Evolutionary conservation across 2,113 vertebrate species (phyloP), one percentile per base, ranked within the genome.

Genomic region (Echinops telfairi): DNA sequence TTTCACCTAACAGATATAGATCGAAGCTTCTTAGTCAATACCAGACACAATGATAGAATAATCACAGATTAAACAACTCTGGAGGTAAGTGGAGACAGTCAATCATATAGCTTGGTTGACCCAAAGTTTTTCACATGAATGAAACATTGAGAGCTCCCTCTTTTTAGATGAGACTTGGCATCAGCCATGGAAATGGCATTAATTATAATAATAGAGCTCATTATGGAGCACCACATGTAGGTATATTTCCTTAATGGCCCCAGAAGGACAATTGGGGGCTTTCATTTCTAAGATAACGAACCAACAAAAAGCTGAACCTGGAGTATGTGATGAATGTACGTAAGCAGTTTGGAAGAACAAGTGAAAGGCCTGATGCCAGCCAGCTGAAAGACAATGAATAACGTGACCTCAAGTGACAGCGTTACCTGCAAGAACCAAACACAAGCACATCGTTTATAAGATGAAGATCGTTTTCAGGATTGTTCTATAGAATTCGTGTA

Each of bases 11-110:
- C 8, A 57, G 14, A 27, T 1, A 70, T 1, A 70, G 53, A n/a
- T 31, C 62, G 3, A 23, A 2, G 68, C 20, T 17, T 19, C 33
- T 40, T n/a, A 3, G 1, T 33, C 36, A 29, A 36, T 23, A 53
- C 38, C 2, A 3, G 4, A 11, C 0, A 23, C 15, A 43, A 0
- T 3, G 1, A 19, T 1, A 23, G 27, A 16, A 3, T 14, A 2
- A 2, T 60, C 60, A 47, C 16, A 16, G 1, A 25, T 29, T 25
- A 20, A 57, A 29, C 31, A n/a, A 0, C 27, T 40, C 38, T 64
- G 25, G 6, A 22, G 79, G 76, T 53, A 53, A 68, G 60, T 66
- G 20, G 22, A 6, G 17, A 25, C 33, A 19, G 71, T 10, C 29
- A 22, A 40, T 57, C 71, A 43, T 17, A 17, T 0, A 1, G 17